Evolutionary conservation across 2,797 vertebrate species (phyloP).

Genomic region (Gorsachius magnificus): DNA sequence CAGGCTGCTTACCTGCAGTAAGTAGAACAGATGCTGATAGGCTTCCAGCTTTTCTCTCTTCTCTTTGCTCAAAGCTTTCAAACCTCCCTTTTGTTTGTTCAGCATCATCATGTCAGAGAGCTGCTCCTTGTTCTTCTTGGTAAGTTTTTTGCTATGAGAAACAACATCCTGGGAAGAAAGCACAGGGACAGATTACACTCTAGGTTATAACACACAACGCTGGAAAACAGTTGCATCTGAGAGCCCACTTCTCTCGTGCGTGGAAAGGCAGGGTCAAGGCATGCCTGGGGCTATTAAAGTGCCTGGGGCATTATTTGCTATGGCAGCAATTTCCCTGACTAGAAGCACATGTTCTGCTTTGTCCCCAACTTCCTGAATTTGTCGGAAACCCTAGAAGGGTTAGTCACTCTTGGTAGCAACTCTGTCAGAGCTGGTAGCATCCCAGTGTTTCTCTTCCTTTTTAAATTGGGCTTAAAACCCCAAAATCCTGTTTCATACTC

Average conservation of each 20-base stretch:
- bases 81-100: constrained; percentile 93
- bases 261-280: neutral
- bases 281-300: neutral
- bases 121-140: constrained; percentile 96
- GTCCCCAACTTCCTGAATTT: neutral
- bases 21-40: constrained; percentile 95
- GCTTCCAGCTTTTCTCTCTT: constrained; percentile 94
- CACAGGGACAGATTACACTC: neutral
- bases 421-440: neutral
- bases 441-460: neutral
- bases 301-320: neutral
- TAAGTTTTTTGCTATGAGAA: constrained; percentile 98
- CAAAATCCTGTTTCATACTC: neutral
- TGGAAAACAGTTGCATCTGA: neutral
- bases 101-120: constrained; percentile 98
- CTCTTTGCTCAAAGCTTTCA: constrained; percentile 97
- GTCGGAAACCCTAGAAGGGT: neutral
- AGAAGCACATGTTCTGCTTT: neutral
- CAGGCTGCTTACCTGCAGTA: constrained; percentile 84
- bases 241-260: neutral
- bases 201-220: neutral
- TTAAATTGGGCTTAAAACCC: neutral
- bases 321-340: neutral
- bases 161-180: constrained; percentile 87
- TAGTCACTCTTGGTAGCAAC: neutral